Conservation (phyloP, 2,888 invertebrate genomes). For the Rhyacophila evoluta region DNA sequence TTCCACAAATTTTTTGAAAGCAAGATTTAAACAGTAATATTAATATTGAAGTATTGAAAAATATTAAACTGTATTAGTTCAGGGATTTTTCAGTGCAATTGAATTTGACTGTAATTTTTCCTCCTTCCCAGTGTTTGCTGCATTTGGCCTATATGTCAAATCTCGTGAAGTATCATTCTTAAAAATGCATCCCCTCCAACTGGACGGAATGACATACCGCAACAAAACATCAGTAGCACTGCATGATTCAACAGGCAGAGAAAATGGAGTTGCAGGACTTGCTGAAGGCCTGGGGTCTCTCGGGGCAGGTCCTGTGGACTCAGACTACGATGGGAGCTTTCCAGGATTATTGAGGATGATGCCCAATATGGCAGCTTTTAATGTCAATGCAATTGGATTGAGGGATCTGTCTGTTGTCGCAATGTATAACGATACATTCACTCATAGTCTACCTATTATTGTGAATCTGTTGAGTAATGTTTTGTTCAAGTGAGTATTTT, state of each 20-base stretch:
- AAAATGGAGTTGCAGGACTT: constrained; percentile 63
- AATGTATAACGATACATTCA: constrained; percentile 83
- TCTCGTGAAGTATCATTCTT: constrained; percentile 74
- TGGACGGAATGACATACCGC: constrained; percentile 74
- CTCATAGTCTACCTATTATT: constrained; percentile 82
- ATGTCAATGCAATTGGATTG: constrained; percentile 69
- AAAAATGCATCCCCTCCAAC: constrained; percentile 72
- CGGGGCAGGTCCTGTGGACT: constrained; percentile 64
- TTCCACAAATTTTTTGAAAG: no score
- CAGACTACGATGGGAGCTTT: constrained; percentile 76
- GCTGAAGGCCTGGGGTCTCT: constrained; percentile 62
- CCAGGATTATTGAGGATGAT: constrained; percentile 73
- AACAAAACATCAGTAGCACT: constrained; percentile 72
- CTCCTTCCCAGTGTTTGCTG: constrained; percentile 70
- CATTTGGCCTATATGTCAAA: constrained; percentile 75
- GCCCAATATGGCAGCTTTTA: constrained; percentile 77
- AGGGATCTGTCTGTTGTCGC: constrained; percentile 72
- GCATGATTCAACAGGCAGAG: constrained; percentile 66
- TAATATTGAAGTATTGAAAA: no score
- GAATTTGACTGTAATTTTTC: no score
- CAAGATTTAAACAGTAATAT: no score
- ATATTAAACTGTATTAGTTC: no score
- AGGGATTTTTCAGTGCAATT: no score
- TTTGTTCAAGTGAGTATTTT: constrained; percentile 75
- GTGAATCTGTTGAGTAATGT: constrained; percentile 80